phyloP scores from a whole-genome alignment of 2,888 invertebrate species.

The Cheilosia grossa region DNA sequence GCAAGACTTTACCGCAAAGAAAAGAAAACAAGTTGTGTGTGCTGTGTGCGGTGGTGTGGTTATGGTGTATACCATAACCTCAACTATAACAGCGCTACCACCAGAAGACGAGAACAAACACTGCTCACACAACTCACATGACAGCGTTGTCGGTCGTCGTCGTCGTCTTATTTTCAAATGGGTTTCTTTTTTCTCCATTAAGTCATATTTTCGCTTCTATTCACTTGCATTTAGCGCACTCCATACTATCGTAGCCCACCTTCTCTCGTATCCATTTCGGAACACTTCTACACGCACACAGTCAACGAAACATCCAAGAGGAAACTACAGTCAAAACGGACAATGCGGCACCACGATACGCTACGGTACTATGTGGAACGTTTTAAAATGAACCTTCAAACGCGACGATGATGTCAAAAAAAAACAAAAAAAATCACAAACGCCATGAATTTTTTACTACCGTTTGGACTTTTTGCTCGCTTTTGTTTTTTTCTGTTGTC shows the following conservation, averaged over 20 bases:
- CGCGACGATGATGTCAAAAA: conserved; percentile 21
- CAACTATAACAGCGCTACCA: conserved; percentile 3
- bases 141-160: conserved; percentile 1
- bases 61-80: not conserved
- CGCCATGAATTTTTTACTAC: conserved; percentile 24
- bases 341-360: conserved; percentile 30
- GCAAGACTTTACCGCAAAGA: conserved; percentile 26
- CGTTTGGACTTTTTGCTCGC: conserved; percentile 7
- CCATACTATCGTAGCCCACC: not conserved
- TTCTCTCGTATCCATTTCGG: not conserved
- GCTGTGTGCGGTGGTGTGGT: not conserved
- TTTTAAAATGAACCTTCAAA: conserved; percentile 33
- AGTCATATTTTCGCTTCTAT: conserved; percentile 22
- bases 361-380: conserved; percentile 30
- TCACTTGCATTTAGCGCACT: conserved; percentile 29
- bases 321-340: conserved; percentile 9
- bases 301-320: not conserved
- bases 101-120: conserved; percentile 9
- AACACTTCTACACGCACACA: conserved; percentile 37
- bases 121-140: conserved; percentile 9
- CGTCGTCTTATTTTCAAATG: conserved; percentile 27
- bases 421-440: not conserved
- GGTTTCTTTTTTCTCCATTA: conserved; percentile 9
- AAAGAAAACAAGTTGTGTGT: conserved; percentile 24
- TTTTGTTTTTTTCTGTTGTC: not conserved